phyloP scores from a whole-genome alignment of 2,888 invertebrate species.

The Suillia variegata region DNA sequence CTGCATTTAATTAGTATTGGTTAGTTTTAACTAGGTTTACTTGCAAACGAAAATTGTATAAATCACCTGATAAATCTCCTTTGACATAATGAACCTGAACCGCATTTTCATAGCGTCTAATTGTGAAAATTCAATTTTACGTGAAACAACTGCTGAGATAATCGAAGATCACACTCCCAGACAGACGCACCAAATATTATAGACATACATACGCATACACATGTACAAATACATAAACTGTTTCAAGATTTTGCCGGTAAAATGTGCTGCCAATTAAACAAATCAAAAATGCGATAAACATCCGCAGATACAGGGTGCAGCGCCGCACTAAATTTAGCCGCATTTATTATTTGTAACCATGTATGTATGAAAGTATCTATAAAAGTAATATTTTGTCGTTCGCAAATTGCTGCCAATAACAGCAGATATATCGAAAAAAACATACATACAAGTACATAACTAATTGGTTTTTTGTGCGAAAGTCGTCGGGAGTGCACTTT shows the following conservation, averaged over 20 bases:
- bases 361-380: neutral
- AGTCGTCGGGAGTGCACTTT: neutral
- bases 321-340: neutral
- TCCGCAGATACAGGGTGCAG: neutral
- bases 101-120: too few species aligned
- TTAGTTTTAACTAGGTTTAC: too few species aligned
- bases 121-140: neutral
- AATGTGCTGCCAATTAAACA: neutral
- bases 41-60: neutral
- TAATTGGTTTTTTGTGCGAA: neutral
- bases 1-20: too few species aligned
- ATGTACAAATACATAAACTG: neutral
- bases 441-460: neutral
- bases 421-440: neutral
- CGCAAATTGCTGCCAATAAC: neutral
- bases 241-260: too few species aligned
- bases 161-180: neutral
- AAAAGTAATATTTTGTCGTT: too few species aligned
- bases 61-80: neutral
- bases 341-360: neutral
- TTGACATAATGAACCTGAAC: too few species aligned
- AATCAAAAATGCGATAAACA: neutral
- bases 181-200: neutral
- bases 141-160: neutral
- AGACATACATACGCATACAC: neutral